Evolutionary conservation across 2,113 vertebrate genomes (phyloP).

Genomic region (Phylloscopus trochilus): DNA sequence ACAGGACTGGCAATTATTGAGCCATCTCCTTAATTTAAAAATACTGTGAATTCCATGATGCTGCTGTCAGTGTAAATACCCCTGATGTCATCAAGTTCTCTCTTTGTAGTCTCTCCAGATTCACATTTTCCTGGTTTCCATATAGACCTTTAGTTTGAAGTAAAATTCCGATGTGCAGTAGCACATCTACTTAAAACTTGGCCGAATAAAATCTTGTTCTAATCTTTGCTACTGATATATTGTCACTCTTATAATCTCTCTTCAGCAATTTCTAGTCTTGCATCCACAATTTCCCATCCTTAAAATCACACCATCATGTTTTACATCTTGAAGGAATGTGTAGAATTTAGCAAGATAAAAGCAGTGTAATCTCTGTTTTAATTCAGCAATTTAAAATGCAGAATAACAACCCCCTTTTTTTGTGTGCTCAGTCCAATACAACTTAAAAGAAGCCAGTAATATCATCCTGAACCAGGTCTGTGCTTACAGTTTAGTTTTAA

Average conservation of each 20-base stretch:
- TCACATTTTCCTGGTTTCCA: not conserved
- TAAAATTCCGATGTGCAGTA: not conserved
- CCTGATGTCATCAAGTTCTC: not conserved
- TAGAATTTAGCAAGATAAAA: not conserved
- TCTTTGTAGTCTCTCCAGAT: constrained; percentile 2
- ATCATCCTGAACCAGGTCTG: not conserved
- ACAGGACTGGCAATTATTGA: constrained; percentile 24
- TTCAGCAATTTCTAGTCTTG: not conserved
- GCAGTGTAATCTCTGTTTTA: not conserved
- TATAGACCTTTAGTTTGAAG: constrained; percentile 8
- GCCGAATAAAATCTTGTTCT: not conserved
- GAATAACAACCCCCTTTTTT: not conserved
- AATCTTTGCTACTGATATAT: not conserved
- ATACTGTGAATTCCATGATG: not conserved
- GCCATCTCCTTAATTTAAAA: constrained; percentile 44
- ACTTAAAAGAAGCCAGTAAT: not conserved
- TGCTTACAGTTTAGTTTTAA: not conserved
- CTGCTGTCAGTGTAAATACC: constrained; percentile 14
- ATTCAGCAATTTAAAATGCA: not conserved
- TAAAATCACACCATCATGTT: not conserved
- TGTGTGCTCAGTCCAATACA: not conserved
- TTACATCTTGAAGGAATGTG: not conserved
- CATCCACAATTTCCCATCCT: not conserved
- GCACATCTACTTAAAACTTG: not conserved
- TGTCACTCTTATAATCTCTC: not conserved